Conservation (phyloP, 2,113 vertebrate genomes). For the Rhinichthys klamathensis region DNA sequence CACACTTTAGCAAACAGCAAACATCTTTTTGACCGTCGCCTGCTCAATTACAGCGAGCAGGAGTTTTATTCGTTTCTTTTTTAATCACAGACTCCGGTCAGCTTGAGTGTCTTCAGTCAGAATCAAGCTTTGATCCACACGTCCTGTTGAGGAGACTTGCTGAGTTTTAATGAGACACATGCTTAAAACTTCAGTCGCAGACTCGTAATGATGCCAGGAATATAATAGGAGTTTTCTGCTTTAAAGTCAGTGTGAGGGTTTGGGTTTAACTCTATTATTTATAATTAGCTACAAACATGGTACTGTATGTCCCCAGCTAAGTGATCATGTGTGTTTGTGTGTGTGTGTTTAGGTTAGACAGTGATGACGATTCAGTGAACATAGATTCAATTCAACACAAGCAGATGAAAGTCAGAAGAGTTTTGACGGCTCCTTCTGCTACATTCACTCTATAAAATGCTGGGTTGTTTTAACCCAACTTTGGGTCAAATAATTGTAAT, state of each 20-base stretch:
- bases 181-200: slow-evolving; percentile 8
- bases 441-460: too few relatives aligned
- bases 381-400: slow-evolving; percentile 78
- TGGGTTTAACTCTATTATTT: neutral
- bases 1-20: neutral
- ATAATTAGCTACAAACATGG: neutral
- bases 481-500: too few relatives aligned
- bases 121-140: neutral
- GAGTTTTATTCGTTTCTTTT: too few relatives aligned
- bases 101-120: neutral
- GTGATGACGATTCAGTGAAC: slow-evolving; percentile 62
- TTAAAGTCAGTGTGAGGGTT: too few relatives aligned
- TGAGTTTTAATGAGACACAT: slow-evolving; percentile 5
- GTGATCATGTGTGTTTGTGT: neutral
- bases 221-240: neutral
- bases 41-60: neutral
- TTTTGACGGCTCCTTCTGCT: slow-evolving; percentile 72
- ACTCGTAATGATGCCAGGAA: slow-evolving; percentile 11
- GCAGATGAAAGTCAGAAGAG: slow-evolving; percentile 71
- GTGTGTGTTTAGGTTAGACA: too few relatives aligned
- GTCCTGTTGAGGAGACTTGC: neutral
- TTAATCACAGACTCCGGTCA: too few relatives aligned
- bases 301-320: neutral
- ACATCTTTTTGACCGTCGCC: neutral
- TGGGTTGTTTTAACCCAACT: too few relatives aligned